Percentiles rank a stretch among this genome's conserved stretches.
Conservation (phyloP, 2,888 invertebrate genomes). For the Acleris cristana region DNA sequence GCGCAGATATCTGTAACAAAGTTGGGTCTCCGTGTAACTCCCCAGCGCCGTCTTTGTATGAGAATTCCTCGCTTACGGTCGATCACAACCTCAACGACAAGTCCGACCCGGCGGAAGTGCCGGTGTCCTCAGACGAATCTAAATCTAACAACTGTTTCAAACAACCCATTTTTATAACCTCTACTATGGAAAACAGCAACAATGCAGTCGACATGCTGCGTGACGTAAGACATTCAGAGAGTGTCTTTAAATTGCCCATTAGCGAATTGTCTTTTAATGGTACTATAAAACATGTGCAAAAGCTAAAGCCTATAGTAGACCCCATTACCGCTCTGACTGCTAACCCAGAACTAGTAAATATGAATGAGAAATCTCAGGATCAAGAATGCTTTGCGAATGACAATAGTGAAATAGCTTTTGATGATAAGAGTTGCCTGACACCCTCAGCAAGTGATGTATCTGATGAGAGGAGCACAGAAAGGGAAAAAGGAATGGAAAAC, state of each 20-base stretch:
- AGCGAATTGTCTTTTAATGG: slow-evolving; percentile 78
- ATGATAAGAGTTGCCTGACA: slow-evolving; percentile 42
- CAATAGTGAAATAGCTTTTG: slow-evolving; percentile 42
- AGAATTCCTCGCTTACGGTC: slow-evolving; percentile 62
- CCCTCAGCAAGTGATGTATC: slow-evolving; percentile 32
- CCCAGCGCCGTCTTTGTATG: slow-evolving; percentile 57
- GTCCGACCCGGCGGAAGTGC: slow-evolving; percentile 62
- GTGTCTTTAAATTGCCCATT: slow-evolving; percentile 75
- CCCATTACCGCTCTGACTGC: slow-evolving; percentile 70
- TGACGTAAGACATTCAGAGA: slow-evolving; percentile 63
- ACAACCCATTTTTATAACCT: slow-evolving; percentile 72
- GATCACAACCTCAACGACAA: slow-evolving; percentile 69
- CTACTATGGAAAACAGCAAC: slow-evolving; percentile 81
- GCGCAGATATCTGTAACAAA: slow-evolving; percentile 59
- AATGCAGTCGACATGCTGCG: slow-evolving; percentile 78
- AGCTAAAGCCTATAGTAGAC: slow-evolving; percentile 75
- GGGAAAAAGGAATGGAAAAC: slow-evolving; percentile 60
- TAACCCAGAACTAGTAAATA: slow-evolving; percentile 50
- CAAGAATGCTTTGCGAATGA: slow-evolving; percentile 44
- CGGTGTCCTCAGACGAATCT: slow-evolving; percentile 69
- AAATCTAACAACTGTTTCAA: slow-evolving; percentile 62
- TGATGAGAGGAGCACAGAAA: slow-evolving; percentile 46
- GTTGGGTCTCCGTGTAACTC: slow-evolving; percentile 62
- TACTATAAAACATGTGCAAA: slow-evolving; percentile 76
- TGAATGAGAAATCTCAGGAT: slow-evolving; percentile 54